A percentile compares a stretch with the other conserved stretches of the same genome.
These are phyloP conservation scores for Hepsetus odoe DNA, from an alignment of 2,113 vertebrate species.

Conservation along the genomic window DNA sequence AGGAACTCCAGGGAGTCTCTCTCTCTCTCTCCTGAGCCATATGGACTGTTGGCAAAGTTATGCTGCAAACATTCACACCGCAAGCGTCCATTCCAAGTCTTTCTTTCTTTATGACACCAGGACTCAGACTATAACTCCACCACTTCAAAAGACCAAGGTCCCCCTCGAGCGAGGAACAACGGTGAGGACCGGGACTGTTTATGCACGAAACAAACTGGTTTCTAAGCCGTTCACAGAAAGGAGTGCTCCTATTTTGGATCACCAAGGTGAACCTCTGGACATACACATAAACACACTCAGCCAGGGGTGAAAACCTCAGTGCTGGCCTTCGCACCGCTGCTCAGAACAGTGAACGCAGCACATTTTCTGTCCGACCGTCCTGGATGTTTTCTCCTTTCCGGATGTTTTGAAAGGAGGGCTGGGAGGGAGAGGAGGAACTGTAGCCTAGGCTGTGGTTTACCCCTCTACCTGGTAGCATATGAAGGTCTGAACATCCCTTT, in stretches of 20 bases:
- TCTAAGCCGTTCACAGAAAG: not conserved
- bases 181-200: slow-evolving; percentile 20
- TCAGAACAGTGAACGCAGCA: slow-evolving; percentile 53
- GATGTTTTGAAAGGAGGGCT: slow-evolving; percentile 55
- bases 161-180: slow-evolving; percentile 26
- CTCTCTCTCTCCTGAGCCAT: slow-evolving; percentile 21
- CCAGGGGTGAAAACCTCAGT: slow-evolving; percentile 56
- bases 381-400: slow-evolving; percentile 47
- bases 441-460: slow-evolving; percentile 59
- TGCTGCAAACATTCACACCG: slow-evolving; percentile 38
- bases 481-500: slow-evolving; percentile 46
- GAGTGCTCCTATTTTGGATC: slow-evolving; percentile 13
- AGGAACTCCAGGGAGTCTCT: not conserved
- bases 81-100: slow-evolving; percentile 9
- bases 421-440: slow-evolving; percentile 50
- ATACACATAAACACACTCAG: slow-evolving; percentile 49
- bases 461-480: slow-evolving; percentile 28
- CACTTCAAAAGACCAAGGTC: slow-evolving; percentile 15
- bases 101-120: slow-evolving; percentile 10
- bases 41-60: slow-evolving; percentile 34
- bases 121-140: not conserved
- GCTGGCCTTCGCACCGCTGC: slow-evolving; percentile 15
- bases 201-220: slow-evolving; percentile 33
- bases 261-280: slow-evolving; percentile 38
- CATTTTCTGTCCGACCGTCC: slow-evolving; percentile 54